phyloP scores from a whole-genome alignment of 2,797 vertebrate species.

The Eremophila alpestris region DNA sequence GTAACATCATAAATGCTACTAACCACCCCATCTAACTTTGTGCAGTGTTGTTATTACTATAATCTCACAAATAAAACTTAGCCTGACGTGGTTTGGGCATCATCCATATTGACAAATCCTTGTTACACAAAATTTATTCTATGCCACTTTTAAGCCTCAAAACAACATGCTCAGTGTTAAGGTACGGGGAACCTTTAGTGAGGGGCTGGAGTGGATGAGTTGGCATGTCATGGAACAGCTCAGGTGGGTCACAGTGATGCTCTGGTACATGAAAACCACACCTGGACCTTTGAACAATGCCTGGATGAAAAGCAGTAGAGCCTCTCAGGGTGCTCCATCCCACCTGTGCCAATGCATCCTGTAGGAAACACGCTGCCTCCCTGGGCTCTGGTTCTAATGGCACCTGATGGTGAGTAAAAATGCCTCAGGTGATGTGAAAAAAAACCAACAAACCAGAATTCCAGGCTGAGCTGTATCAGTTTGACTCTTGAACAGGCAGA shows the following conservation, averaged over 20 bases:
- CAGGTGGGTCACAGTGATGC: neutral
- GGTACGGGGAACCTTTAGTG: fast-evolving
- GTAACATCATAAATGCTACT: neutral
- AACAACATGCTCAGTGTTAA: neutral
- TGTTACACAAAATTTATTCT: neutral
- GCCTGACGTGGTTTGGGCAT: fast-evolving
- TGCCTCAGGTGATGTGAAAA: neutral
- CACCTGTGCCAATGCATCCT: neutral
- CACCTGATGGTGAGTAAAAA: neutral
- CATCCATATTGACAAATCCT: neutral
- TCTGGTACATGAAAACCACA: neutral
- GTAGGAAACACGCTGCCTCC: neutral
- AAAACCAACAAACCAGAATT: neutral
- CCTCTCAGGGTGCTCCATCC: neutral
- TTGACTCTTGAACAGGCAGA: neutral
- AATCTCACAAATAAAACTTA: neutral
- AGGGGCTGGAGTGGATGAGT: no score
- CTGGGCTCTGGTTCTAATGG: neutral
- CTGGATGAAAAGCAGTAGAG: neutral
- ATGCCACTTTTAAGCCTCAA: neutral
- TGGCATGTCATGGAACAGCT: neutral
- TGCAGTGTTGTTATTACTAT: neutral
- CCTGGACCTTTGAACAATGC: neutral
- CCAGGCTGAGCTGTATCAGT: neutral
- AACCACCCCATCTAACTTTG: neutral